phyloP scores from a whole-genome alignment of 2,113 vertebrate species.

The Sphaerodactylus townsendi region DNA sequence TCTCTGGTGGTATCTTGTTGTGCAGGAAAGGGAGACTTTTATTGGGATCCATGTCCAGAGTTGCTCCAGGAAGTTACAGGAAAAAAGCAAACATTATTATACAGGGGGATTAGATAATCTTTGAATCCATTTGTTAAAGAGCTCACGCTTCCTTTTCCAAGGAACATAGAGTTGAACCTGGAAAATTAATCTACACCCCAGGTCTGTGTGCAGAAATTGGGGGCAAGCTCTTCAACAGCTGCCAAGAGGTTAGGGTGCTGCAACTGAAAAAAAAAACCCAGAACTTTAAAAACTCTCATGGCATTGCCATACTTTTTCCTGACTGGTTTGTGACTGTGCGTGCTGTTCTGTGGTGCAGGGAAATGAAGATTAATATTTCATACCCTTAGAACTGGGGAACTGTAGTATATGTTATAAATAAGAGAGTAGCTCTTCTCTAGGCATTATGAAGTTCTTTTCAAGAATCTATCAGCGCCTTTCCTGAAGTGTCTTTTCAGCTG shows the following conservation, averaged over 20 bases:
- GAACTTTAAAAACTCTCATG: slow-evolving; percentile 35
- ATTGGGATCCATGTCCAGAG: slow-evolving; percentile 16
- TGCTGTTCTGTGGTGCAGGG: slow-evolving; percentile 7
- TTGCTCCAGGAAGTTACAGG: slow-evolving; percentile 25
- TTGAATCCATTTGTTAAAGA: slow-evolving; percentile 55
- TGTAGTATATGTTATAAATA: slow-evolving; percentile 40
- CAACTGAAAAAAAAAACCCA: neutral
- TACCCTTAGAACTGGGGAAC: slow-evolving; percentile 38
- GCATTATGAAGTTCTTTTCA: slow-evolving; percentile 25
- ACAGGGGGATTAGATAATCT: slow-evolving; percentile 54
- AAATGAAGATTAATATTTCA: slow-evolving; percentile 61
- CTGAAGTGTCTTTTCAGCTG: slow-evolving; percentile 10
- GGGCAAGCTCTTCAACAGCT: slow-evolving; percentile 34
- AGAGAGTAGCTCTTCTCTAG: slow-evolving; percentile 25
- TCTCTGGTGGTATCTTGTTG: neutral
- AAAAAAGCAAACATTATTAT: neutral
- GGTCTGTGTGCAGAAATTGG: slow-evolving; percentile 39
- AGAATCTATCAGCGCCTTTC: slow-evolving; percentile 2
- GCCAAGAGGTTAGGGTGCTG: slow-evolving; percentile 58
- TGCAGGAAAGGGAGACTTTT: slow-evolving; percentile 19
- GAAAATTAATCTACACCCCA: slow-evolving; percentile 46
- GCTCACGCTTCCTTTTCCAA: slow-evolving; percentile 15
- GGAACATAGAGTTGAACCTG: slow-evolving; percentile 34
- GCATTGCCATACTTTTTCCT: slow-evolving; percentile 45
- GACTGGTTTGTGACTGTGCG: slow-evolving; percentile 30